A percentile compares a stretch with the other conserved stretches of the same genome.
Evolutionary conservation across 2,113 vertebrate genomes (phyloP).

Genomic region (Microtus ochrogaster): DNA sequence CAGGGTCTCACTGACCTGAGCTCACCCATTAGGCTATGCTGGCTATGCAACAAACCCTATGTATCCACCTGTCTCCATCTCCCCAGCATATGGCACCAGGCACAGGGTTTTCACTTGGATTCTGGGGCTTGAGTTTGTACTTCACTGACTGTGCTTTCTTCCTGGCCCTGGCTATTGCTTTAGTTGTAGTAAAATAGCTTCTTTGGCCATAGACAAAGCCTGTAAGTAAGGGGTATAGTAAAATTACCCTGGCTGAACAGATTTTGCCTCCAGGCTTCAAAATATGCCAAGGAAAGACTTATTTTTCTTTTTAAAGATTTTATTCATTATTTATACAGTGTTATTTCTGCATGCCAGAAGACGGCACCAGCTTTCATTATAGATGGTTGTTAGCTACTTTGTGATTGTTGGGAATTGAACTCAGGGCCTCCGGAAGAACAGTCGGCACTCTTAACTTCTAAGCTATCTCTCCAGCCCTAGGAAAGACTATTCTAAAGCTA

Average conservation of each 20-base stretch:
- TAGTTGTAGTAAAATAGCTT: conserved; percentile 81
- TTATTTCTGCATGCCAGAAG: no score
- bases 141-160: background rate
- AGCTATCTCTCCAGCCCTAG: background rate
- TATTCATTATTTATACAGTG: no score
- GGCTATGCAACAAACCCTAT: background rate
- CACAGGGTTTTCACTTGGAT: background rate
- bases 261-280: conserved; percentile 68
- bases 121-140: background rate
- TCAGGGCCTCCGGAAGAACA: no score
- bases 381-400: no score
- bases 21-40: background rate
- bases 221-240: conserved; percentile 80
- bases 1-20: background rate
- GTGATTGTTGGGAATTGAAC: no score
- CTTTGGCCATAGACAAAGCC: conserved; percentile 76
- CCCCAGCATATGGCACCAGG: background rate
- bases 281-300: conserved; percentile 66
- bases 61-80: background rate
- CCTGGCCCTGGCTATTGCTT: conserved; percentile 52
- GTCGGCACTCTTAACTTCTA: no score
- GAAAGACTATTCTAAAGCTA: conserved; percentile 61
- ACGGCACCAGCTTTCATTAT: no score
- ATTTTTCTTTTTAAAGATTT: no score
- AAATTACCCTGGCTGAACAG: conserved; percentile 77